Percentiles rank a stretch among this genome's conserved stretches.
phyloP scores from a whole-genome alignment of 2,888 invertebrate species.

The Pheosia tremula region DNA sequence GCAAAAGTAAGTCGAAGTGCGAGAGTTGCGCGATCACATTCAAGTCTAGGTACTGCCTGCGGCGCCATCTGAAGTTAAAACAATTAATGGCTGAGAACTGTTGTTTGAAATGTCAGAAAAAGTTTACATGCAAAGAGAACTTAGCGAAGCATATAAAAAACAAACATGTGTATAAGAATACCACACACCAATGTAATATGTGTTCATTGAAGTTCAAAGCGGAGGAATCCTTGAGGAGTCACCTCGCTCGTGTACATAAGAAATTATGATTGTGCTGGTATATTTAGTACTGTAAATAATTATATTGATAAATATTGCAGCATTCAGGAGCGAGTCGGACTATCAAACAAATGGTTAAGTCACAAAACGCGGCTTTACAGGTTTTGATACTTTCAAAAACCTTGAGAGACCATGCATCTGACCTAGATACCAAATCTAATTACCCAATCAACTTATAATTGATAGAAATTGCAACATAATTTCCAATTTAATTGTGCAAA shows the following conservation, averaged over 20 bases:
- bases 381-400: too few species aligned
- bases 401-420: too few species aligned
- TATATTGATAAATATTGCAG: too few species aligned
- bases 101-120: slow-evolving; percentile 74
- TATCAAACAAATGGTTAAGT: too few species aligned
- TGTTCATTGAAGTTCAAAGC: slow-evolving; percentile 74
- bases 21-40: slow-evolving; percentile 74
- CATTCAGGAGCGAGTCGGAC: too few species aligned
- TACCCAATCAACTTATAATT: too few species aligned
- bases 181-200: slow-evolving; percentile 67
- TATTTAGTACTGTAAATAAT: background rate
- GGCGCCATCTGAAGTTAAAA: slow-evolving; percentile 71
- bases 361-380: too few species aligned
- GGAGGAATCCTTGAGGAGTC: slow-evolving; percentile 63
- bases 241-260: slow-evolving; percentile 70
- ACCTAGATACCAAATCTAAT: too few species aligned
- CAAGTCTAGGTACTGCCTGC: slow-evolving; percentile 74
- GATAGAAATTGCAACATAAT: too few species aligned
- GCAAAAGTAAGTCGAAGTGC: slow-evolving; percentile 70
- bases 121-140: slow-evolving; percentile 65
- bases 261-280: slow-evolving; percentile 62
- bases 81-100: slow-evolving; percentile 69
- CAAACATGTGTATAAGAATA: slow-evolving; percentile 71
- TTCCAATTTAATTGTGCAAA: too few species aligned
- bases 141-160: slow-evolving; percentile 67